Base-by-base conservation (phyloP, 1,140 invertebrate species). In the Bombyx mandarina region DNA sequence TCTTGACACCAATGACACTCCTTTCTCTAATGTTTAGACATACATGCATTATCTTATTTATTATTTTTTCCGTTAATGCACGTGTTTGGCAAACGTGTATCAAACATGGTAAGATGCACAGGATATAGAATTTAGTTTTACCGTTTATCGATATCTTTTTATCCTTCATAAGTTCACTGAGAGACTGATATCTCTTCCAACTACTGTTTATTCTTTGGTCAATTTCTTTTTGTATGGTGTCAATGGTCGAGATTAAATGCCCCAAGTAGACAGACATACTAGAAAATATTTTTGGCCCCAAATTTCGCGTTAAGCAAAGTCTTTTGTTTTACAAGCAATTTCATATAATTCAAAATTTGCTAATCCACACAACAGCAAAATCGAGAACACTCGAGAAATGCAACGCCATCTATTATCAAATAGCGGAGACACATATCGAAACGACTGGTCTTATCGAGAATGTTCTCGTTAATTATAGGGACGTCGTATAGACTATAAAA, bases 101-200 rank as follows among this genome's bases (percentile, higher is more conserved):
- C 49, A 71, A 18, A n/a, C 63, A 63, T 56, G 60, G 61, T 6
- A 68, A 7, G n/a, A 66, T 66, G 26, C 64, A 65, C 9, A 42
- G 56, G 7, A 69, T 48, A 42, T 56, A 66, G 44, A 69, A 26
- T 60, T 66, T 66, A 18, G 50, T 56, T 53, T 73, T 67, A 18
- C 26, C 56, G 56, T 56, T 65, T 9, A 69, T 64, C 0, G 59
- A 49, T 54, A 65, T 67, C 0, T 62, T 44, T 48, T 58, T 62
- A 44, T 60, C 55, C 26, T 65, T 73, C 59, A 70, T 62, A 3
- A 66, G 22, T 58, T 73, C 64, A 0, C 56, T 71, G 0, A 71
- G 57, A 1, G 65, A 69, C 67, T 65, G 69, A 56, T 42, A 69
- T 47, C 60, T 35, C 26, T 64, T 71, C 69, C 69, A 74, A 1